Percentiles rank a stretch among this genome's conserved stretches.
These are phyloP conservation scores for Rhabdornis inornatus DNA, from an alignment of 2,113 vertebrate species.

Conservation along the genomic window DNA sequence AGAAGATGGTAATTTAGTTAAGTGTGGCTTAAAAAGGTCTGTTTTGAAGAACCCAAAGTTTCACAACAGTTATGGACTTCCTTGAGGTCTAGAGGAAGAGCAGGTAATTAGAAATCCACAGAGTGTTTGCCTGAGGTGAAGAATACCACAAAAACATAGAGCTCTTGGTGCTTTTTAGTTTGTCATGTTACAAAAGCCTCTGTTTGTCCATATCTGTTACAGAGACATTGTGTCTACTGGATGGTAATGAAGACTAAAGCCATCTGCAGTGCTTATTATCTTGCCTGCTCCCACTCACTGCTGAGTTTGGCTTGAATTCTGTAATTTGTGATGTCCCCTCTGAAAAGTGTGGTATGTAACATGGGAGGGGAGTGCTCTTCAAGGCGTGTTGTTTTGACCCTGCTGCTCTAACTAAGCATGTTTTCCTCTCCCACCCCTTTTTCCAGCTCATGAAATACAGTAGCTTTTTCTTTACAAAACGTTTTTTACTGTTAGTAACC, in stretches of 20 bases:
- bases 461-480: neutral
- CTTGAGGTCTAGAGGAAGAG: slow-evolving; percentile 21
- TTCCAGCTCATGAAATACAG: neutral
- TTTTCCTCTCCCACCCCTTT: slow-evolving; percentile 19
- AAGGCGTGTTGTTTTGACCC: neutral
- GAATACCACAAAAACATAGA: neutral
- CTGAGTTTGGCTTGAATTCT: slow-evolving; percentile 11
- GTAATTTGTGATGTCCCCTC: neutral
- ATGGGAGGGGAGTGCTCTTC: neutral
- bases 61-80: neutral
- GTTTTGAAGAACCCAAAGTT: neutral
- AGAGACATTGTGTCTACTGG: neutral
- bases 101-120: slow-evolving; percentile 13
- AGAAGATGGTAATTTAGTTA: neutral
- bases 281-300: neutral
- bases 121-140: neutral
- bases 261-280: slow-evolving; percentile 9
- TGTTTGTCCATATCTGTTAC: neutral
- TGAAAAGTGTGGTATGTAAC: neutral
- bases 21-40: neutral
- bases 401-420: neutral
- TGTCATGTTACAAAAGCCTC: neutral
- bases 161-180: neutral
- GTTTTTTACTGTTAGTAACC: neutral
- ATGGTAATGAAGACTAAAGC: slow-evolving; percentile 3